These are phyloP conservation scores for Meliscaeva auricollis DNA, from an alignment of 2,888 invertebrate species.

Conservation along the genomic window DNA sequence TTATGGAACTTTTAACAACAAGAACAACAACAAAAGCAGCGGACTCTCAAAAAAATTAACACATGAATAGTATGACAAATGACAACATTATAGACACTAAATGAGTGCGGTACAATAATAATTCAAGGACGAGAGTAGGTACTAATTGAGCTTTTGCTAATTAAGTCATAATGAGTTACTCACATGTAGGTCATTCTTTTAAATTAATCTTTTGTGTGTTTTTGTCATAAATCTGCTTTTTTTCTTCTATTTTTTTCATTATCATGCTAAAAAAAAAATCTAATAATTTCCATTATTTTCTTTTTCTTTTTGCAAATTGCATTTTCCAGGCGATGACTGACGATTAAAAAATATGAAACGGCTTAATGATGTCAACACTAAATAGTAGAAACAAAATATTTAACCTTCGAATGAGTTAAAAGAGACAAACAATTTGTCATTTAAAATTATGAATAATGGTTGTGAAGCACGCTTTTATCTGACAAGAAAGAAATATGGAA, in stretches of 20 bases:
- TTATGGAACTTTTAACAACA: slow-evolving; percentile 26
- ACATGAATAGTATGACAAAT: slow-evolving; percentile 39
- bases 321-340: slow-evolving; percentile 65
- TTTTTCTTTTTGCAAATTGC: slow-evolving; percentile 56
- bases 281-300: slow-evolving; percentile 52
- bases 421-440: slow-evolving; percentile 13
- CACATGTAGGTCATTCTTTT: slow-evolving; percentile 38
- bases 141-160: slow-evolving; percentile 55
- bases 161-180: slow-evolving; percentile 47
- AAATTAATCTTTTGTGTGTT: slow-evolving; percentile 25
- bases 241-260: slow-evolving; percentile 36
- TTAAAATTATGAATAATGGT: slow-evolving; percentile 48
- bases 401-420: slow-evolving; percentile 49
- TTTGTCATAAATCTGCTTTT: slow-evolving; percentile 45
- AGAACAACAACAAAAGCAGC: slow-evolving; percentile 27
- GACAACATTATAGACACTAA: slow-evolving; percentile 45
- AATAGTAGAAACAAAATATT: slow-evolving; percentile 9
- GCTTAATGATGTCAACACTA: slow-evolving; percentile 54
- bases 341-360: not conserved
- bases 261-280: slow-evolving; percentile 35
- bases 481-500: slow-evolving; percentile 37
- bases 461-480: slow-evolving; percentile 66
- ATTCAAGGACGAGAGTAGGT: slow-evolving; percentile 69
- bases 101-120: slow-evolving; percentile 27
- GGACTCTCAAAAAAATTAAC: slow-evolving; percentile 30